Evolutionary conservation across 2,888 invertebrate genomes (phyloP).

Genomic region (Lycia hirtaria): DNA sequence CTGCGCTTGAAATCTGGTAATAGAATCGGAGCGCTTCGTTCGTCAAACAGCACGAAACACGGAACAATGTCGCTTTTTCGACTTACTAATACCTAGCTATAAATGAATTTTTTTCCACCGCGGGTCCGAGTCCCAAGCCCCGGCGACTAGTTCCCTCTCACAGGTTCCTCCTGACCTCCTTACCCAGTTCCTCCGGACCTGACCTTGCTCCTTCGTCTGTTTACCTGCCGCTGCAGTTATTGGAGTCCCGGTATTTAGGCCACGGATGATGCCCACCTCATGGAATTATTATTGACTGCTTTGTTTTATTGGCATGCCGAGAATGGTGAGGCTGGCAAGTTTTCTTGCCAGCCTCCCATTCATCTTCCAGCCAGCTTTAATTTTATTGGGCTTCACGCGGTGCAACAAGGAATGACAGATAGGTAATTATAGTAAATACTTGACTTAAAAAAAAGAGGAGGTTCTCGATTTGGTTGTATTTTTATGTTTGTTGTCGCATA

Average conservation of each 20-base stretch:
- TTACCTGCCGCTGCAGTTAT: constrained; percentile 19
- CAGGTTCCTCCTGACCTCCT: constrained; percentile 9
- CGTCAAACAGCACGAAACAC: too few relatives aligned
- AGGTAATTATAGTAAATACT: not conserved
- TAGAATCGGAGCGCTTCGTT: too few relatives aligned
- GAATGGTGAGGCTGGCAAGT: constrained; percentile 7
- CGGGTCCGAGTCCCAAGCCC: too few relatives aligned
- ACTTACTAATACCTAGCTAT: too few relatives aligned
- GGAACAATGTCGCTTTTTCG: too few relatives aligned
- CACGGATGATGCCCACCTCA: constrained; percentile 13
- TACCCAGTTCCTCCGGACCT: constrained; percentile 18
- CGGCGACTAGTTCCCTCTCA: not conserved
- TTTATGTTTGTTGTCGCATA: not conserved
- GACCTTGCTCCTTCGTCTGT: constrained; percentile 22
- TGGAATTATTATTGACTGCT: constrained; percentile 3
- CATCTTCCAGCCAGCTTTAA: too few relatives aligned
- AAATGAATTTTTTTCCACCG: too few relatives aligned
- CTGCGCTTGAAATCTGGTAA: too few relatives aligned
- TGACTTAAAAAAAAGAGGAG: not conserved
- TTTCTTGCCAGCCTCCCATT: not conserved
- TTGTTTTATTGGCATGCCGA: constrained; percentile 2
- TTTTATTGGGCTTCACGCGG: too few relatives aligned
- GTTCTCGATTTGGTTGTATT: not conserved
- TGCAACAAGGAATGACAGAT: too few relatives aligned
- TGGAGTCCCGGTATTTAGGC: constrained; percentile 20